A percentile compares a stretch with the other conserved stretches of the same genome.
Evolutionary conservation across 2,113 vertebrate species (phyloP).

Genomic region (Pseudopipra pipra): DNA sequence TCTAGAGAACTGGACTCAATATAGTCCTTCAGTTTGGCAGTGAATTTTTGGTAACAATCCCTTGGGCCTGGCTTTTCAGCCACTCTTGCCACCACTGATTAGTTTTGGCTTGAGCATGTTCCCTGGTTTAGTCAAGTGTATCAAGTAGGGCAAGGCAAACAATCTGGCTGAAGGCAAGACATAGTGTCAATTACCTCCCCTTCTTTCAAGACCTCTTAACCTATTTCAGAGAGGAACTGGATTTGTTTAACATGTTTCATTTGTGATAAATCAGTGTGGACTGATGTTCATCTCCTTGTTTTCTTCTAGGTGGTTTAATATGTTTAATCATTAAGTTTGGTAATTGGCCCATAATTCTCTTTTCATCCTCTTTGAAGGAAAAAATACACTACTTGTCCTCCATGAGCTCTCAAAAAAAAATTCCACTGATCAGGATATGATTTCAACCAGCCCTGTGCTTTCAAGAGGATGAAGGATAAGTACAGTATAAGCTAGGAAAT

Average conservation of each 20-base stretch:
- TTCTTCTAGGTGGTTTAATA: not conserved
- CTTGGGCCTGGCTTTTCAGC: not conserved
- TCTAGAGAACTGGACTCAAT: not conserved
- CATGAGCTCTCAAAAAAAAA: not conserved
- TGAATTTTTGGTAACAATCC: not conserved
- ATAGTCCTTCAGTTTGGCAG: not conserved
- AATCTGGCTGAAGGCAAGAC: not conserved
- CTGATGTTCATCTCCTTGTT: accelerated
- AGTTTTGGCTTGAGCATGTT: not conserved
- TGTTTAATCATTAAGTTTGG: not conserved
- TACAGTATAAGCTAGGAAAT: not conserved
- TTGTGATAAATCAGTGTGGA: not conserved
- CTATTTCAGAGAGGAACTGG: not conserved
- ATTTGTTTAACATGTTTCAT: not conserved
- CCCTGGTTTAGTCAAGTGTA: not conserved
- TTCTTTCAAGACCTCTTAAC: not conserved
- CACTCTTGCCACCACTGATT: not conserved
- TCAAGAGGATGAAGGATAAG: not conserved
- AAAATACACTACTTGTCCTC: not conserved
- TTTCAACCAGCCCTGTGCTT: not conserved
- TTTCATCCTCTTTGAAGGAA: not conserved
- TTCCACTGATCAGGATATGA: not conserved
- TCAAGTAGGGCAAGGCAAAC: not conserved
- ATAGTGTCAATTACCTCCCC: not conserved
- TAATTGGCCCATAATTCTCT: not conserved